Evolutionary conservation across 2,113 vertebrate genomes (phyloP).

Genomic region (Syrrhaptes paradoxus): DNA sequence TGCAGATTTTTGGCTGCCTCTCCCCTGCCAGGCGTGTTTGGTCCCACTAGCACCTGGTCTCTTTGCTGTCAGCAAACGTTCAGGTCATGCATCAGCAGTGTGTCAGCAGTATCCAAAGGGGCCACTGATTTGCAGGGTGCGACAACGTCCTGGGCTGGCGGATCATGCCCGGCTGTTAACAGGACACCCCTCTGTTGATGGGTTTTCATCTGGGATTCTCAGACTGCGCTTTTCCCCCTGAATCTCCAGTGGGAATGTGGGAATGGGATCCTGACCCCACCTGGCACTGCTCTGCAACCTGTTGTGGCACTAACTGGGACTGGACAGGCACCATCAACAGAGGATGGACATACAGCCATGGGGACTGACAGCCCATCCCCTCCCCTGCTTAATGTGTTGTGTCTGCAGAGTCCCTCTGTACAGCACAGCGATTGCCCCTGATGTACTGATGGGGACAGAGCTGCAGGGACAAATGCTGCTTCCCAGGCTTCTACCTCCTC

Average conservation of each 20-base stretch:
- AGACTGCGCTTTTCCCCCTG: background rate
- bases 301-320: background rate
- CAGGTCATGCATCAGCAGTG: background rate
- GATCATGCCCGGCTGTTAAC: background rate
- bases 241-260: background rate
- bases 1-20: background rate
- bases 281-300: background rate
- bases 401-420: background rate
- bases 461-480: background rate
- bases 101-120: background rate
- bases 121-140: background rate
- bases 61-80: accelerated
- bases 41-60: accelerated
- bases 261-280: background rate
- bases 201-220: background rate
- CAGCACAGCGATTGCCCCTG: background rate
- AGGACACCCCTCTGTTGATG: background rate
- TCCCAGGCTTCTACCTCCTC: background rate
- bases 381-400: background rate
- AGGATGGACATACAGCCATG: background rate
- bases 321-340: background rate
- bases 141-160: background rate
- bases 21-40: accelerated
- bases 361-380: background rate
- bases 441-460: background rate